Evolutionary conservation across 1,140 invertebrate genomes (phyloP).

Genomic region (Coenobita brevimanus): DNA sequence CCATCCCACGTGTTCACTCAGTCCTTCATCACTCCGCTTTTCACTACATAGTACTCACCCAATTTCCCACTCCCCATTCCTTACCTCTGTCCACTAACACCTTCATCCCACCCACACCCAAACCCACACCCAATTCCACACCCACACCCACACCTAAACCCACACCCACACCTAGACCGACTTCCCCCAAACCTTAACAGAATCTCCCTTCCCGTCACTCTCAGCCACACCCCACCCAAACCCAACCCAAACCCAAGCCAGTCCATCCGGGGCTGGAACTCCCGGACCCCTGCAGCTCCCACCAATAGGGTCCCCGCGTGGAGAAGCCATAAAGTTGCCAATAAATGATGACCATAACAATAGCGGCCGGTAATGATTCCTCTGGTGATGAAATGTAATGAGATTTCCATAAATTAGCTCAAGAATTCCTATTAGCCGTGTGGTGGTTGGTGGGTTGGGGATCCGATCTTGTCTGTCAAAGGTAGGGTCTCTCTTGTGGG

Average conservation of each 20-base stretch:
- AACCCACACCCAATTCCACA: not conserved
- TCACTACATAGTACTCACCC: no score
- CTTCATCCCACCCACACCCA: not conserved
- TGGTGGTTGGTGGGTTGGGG: not conserved
- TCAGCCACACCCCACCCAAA: no score
- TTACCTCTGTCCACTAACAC: no score
- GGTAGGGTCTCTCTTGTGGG: no score
- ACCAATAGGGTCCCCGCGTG: constrained; percentile 50
- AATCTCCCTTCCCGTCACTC: no score
- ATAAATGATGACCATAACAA: constrained; percentile 63
- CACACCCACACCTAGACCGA: no score
- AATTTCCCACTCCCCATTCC: no score
- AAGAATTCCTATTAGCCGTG: constrained; percentile 44
- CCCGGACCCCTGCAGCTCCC: constrained; percentile 30
- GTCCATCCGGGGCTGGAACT: not conserved
- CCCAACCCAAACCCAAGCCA: no score
- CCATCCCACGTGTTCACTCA: no score
- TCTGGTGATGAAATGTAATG: constrained; percentile 62
- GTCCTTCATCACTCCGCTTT: no score
- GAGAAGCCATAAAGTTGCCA: constrained; percentile 57
- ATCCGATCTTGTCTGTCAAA: not conserved
- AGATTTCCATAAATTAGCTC: constrained; percentile 65
- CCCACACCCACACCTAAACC: not conserved
- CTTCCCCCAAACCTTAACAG: no score
- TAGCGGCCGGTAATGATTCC: constrained; percentile 53